Evolutionary conservation across 2,888 invertebrate genomes (phyloP), one percentile per base, ranked within the genome.

Genomic region (Rhingia campestris): DNA sequence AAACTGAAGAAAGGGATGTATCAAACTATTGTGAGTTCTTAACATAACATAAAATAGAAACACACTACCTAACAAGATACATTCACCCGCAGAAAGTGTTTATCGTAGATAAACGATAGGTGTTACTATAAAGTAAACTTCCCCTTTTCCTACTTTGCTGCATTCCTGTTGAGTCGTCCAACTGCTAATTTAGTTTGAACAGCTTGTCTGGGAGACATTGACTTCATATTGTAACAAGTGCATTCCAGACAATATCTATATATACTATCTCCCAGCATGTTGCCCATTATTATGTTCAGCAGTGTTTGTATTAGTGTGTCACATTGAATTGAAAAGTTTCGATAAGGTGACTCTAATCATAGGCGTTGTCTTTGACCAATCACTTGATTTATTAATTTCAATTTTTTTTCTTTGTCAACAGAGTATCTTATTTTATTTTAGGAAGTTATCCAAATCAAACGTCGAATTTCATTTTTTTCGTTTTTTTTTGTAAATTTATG

Each of bases 351-450:
- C 37, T 14, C 6, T 64, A 64, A 74, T 66, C 66, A 30, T 67
- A 75, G 66, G 75, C 75, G 67, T 75, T 75, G 59, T 75, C 51
- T 66, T 67, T 37, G 49, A 41, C 63, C 53, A 58, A 39, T 66
- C 64, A 58, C 41, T 47, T 45, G 37, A 12, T 37, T 22, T 10
- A n/a, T 35, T 56, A 4, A 4, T 3, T 56, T 9, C 12, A 4
- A 4, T n/a, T 12, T 30, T 33, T 22, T 32, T 30, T 51, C 22
- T 12, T 64, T 64, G 4, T 30, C 51, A 54, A 22, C 22, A 22
- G 22, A 22, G 22, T 66, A 14, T 37, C n/a, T 10, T 39, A 10
- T 56, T 39, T 22, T 10, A 6, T 39, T 39, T 39, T 49, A n/a
- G n/a, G n/a, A n/a, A n/a, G n/a, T n/a, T n/a, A 22, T 45, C 43